A percentile compares a stretch with the other conserved stretches of the same genome.
Evolutionary conservation across 2,888 invertebrate genomes (phyloP).

Genomic region (Glaucopsyche alexis): DNA sequence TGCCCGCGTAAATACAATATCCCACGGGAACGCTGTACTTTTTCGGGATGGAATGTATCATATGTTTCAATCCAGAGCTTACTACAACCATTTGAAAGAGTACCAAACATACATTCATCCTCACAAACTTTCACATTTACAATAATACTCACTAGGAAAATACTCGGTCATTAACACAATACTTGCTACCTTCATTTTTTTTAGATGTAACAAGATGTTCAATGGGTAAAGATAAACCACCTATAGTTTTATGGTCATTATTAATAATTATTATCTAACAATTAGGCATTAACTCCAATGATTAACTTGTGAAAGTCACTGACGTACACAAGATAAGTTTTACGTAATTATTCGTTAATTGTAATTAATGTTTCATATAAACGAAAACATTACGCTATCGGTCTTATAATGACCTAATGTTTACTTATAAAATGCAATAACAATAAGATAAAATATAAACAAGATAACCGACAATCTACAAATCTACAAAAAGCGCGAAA

Average conservation of each 20-base stretch:
- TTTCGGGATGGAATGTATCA: no score
- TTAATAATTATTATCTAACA: neutral
- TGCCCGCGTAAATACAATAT: no score
- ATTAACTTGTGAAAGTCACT: constrained; percentile 1
- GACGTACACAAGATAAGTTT: neutral
- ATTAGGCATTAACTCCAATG: neutral
- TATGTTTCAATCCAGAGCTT: no score
- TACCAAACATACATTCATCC: no score
- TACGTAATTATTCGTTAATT: constrained; percentile 10
- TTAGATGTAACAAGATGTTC: no score
- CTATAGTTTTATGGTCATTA: neutral
- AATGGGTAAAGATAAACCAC: neutral
- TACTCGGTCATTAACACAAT: neutral
- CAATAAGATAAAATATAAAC: constrained; percentile 16
- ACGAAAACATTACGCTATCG: constrained; percentile 8
- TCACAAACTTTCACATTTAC: no score
- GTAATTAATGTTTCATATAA: neutral
- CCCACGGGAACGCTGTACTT: no score
- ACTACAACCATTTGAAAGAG: no score
- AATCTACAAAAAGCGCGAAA: neutral
- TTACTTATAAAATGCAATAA: constrained; percentile 3
- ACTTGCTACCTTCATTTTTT: neutral
- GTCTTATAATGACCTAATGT: neutral
- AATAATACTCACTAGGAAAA: neutral
- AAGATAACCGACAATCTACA: neutral